A percentile compares a stretch with the other conserved stretches of the same genome.
phyloP scores from a whole-genome alignment of 2,113 vertebrate species.

The Chionomys nivalis region DNA sequence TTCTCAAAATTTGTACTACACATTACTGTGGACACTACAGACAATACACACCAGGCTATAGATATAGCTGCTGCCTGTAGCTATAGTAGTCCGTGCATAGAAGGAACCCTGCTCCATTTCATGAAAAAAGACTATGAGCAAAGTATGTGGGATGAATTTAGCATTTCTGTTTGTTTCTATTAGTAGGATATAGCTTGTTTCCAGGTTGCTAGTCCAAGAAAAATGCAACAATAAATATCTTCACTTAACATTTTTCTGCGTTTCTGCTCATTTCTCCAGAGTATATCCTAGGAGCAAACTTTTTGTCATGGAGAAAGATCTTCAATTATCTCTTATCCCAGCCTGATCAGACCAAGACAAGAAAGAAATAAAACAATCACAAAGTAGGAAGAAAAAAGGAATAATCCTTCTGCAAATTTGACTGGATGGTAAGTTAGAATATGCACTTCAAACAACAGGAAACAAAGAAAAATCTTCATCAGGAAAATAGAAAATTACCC shows the following conservation, averaged over 20 bases:
- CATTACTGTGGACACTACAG: not conserved
- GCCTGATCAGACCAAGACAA: not conserved
- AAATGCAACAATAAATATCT: not conserved
- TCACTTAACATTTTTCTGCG: not conserved
- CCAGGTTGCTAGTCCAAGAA: slow-evolving; percentile 26
- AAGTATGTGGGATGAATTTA: not conserved
- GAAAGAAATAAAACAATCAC: not conserved
- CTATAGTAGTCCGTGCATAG: not conserved
- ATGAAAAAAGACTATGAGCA: too few relatives aligned
- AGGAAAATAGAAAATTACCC: not conserved
- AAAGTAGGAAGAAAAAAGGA: not conserved
- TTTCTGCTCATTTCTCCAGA: slow-evolving; percentile 10
- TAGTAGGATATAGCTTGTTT: not conserved
- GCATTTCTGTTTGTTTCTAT: not conserved
- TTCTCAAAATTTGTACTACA: not conserved
- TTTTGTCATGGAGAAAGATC: not conserved
- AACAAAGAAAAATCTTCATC: not conserved
- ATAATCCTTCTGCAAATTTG: not conserved
- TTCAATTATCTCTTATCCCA: not conserved
- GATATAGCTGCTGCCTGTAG: not conserved
- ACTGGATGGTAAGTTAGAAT: not conserved
- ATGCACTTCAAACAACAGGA: too few relatives aligned
- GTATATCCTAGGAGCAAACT: not conserved
- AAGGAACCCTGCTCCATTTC: not conserved
- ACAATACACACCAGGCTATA: not conserved